These are phyloP conservation scores for Eublepharis macularius DNA, from an alignment of 2,113 vertebrate species.

Conservation along the genomic window DNA sequence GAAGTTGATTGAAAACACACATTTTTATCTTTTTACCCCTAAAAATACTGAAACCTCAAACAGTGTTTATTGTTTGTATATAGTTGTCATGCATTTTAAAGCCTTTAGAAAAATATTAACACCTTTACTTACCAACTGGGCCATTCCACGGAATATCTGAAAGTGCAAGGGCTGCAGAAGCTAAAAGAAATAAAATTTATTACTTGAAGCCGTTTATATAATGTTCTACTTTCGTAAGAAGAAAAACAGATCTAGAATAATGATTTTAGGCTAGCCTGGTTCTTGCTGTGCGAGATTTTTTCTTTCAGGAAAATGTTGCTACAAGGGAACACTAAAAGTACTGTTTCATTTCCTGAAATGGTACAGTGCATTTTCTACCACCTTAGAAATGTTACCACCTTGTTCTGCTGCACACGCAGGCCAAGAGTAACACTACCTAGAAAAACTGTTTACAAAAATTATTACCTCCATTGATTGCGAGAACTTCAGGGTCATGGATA, in stretches of 20 bases:
- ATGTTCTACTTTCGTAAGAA: slow-evolving; percentile 5
- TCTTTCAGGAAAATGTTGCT: no score
- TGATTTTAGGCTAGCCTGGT: no score
- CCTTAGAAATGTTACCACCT: slow-evolving; percentile 9
- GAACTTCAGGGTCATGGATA: slow-evolving; percentile 90
- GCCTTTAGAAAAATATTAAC: neutral
- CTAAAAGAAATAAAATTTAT: slow-evolving; percentile 66
- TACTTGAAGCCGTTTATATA: neutral
- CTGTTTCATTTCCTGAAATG: neutral
- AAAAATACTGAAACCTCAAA: neutral
- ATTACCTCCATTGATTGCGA: slow-evolving; percentile 96
- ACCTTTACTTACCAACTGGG: slow-evolving; percentile 85
- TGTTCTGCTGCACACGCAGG: no score
- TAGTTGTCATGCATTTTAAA: neutral
- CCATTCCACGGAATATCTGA: slow-evolving; percentile 99
- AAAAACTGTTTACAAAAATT: neutral
- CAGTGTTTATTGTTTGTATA: neutral
- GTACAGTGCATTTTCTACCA: slow-evolving; percentile 5
- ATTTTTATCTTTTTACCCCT: neutral
- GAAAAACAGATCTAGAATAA: no score
- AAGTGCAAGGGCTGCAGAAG: slow-evolving; percentile 91
- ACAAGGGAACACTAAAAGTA: no score
- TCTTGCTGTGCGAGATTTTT: no score
- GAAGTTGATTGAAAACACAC: neutral
- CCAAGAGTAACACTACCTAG: no score